Evolutionary conservation across 2,888 invertebrate genomes (phyloP).

Genomic region (Apotomis betuletana): DNA sequence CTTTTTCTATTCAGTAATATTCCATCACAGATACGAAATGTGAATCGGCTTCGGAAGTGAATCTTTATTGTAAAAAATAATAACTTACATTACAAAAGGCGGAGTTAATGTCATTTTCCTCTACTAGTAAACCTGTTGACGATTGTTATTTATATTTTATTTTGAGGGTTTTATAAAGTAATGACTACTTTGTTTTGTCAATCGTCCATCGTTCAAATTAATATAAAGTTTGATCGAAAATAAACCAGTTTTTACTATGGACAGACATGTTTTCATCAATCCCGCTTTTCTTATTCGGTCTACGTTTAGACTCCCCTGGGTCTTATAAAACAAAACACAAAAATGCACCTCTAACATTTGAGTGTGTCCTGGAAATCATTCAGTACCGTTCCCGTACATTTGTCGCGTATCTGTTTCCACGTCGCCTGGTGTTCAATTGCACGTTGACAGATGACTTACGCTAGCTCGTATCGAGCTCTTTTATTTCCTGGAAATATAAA

Average conservation of each 20-base stretch:
- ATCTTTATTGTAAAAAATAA: too few relatives aligned
- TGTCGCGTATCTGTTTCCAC: slow-evolving; percentile 74
- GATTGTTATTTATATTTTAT: too few relatives aligned
- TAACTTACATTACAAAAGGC: too few relatives aligned
- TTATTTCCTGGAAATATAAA: background rate
- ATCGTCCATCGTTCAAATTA: too few relatives aligned
- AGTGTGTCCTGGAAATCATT: slow-evolving; percentile 41
- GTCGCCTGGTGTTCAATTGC: slow-evolving; percentile 76
- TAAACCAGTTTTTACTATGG: too few relatives aligned
- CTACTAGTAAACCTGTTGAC: too few relatives aligned
- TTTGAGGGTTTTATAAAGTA: too few relatives aligned
- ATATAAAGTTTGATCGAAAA: too few relatives aligned
- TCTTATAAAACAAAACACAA: slow-evolving; percentile 11
- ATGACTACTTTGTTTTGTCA: too few relatives aligned
- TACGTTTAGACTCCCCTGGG: background rate
- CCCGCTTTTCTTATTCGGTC: background rate
- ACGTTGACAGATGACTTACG: slow-evolving; percentile 53
- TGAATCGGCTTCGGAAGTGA: too few relatives aligned
- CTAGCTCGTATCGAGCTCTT: background rate
- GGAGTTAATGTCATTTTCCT: too few relatives aligned
- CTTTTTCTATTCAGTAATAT: background rate
- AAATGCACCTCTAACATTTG: slow-evolving; percentile 46
- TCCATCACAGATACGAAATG: too few relatives aligned
- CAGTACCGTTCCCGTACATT: slow-evolving; percentile 52
- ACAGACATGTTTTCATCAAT: background rate